phyloP scores from a whole-genome alignment of 2,113 vertebrate genomes.

The Phalacrocorax brasilianus region DNA sequence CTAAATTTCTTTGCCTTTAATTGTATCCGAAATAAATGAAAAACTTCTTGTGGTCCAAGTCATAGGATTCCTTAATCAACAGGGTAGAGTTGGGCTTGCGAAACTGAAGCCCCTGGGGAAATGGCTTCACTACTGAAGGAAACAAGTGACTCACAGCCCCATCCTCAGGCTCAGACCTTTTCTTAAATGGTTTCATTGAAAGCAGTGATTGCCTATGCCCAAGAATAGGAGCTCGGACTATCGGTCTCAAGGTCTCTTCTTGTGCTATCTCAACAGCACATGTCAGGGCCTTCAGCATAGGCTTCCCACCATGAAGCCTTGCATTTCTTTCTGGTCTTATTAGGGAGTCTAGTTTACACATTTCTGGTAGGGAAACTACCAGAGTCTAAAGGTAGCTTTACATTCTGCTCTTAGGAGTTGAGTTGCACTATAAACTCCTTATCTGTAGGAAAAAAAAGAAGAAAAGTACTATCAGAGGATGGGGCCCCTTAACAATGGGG shows the following conservation, averaged over 20 bases:
- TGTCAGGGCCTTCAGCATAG: neutral
- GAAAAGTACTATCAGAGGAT: neutral
- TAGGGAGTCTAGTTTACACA: neutral
- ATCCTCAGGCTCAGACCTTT: neutral
- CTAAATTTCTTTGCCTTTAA: conserved; percentile 28
- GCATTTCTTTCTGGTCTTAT: neutral
- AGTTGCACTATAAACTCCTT: neutral
- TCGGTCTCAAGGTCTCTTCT: neutral
- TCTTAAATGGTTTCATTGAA: neutral
- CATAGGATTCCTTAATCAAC: conserved; percentile 23
- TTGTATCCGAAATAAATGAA: conserved; percentile 48
- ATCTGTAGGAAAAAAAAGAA: neutral
- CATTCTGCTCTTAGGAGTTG: neutral
- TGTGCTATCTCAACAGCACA: neutral
- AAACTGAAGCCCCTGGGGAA: conserved; percentile 15
- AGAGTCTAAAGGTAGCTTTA: neutral
- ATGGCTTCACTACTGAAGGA: conserved; percentile 16
- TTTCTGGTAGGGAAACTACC: neutral
- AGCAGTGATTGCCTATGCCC: neutral
- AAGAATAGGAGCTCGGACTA: neutral
- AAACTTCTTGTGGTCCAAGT: conserved; percentile 31
- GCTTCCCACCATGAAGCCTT: neutral
- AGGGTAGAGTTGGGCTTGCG: neutral
- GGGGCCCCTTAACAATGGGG: neutral
- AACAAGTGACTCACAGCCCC: conserved; percentile 33